phyloP scores from a whole-genome alignment of 2,797 vertebrate species.

The Falco berigora region DNA sequence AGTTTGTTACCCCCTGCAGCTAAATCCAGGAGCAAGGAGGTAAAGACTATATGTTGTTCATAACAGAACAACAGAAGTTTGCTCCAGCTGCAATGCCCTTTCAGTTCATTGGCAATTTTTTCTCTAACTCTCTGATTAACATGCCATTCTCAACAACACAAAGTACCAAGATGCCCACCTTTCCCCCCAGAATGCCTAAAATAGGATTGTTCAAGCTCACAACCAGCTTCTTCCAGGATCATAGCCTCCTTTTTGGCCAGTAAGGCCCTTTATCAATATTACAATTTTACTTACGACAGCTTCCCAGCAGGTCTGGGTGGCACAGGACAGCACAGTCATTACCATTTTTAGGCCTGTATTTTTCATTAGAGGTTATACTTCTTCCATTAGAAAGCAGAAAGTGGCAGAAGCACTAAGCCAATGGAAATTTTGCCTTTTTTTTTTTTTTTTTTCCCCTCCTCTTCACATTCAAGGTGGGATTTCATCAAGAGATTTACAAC shows the following conservation, averaged over 20 bases:
- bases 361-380: background rate
- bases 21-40: background rate
- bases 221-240: background rate
- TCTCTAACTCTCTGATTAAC: background rate
- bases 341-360: background rate
- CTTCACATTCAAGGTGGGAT: background rate
- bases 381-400: background rate
- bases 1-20: background rate
- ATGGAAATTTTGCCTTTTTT: background rate
- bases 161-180: background rate
- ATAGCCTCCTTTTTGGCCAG: background rate
- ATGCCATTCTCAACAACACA: rapidly evolving
- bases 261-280: background rate
- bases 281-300: background rate
- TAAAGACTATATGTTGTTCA: background rate
- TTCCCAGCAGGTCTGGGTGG: background rate
- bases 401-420: background rate
- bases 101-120: background rate
- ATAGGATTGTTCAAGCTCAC: background rate
- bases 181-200: background rate
- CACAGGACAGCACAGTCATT: background rate
- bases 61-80: background rate
- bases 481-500: background rate
- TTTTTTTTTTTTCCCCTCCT: background rate
- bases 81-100: rapidly evolving